These are phyloP conservation scores for Spizaetus ornatus DNA, from an alignment of 2,113 vertebrate species.

Conservation along the genomic window DNA sequence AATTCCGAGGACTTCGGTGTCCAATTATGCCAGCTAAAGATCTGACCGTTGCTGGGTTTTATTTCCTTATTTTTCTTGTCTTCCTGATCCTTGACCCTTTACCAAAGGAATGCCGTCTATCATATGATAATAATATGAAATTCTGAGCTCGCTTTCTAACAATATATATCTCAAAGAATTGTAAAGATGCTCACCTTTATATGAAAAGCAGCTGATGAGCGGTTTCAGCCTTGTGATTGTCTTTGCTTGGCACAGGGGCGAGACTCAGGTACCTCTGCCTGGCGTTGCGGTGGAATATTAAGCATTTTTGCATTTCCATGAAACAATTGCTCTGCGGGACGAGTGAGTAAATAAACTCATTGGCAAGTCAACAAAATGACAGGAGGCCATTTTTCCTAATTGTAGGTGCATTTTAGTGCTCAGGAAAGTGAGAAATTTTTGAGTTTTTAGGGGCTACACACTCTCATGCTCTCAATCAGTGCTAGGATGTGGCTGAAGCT, in stretches of 20 bases:
- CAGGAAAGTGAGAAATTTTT: not conserved
- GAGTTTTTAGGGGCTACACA: not conserved
- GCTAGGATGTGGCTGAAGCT: not conserved
- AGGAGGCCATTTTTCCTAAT: not conserved
- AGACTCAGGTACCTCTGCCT: not conserved
- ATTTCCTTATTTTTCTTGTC: conserved; percentile 65
- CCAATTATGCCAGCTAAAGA: conserved; percentile 51
- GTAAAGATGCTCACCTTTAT: not conserved
- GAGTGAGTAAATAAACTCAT: not conserved
- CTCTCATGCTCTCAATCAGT: not conserved
- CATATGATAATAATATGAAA: conserved; percentile 53
- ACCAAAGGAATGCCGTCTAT: not conserved
- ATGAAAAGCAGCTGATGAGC: not conserved
- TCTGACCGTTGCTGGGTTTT: conserved; percentile 15
- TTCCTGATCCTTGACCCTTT: conserved; percentile 41
- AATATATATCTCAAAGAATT: not conserved
- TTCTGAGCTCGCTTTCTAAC: not conserved
- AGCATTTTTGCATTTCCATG: not conserved
- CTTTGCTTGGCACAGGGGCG: not conserved
- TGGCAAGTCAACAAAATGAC: not conserved
- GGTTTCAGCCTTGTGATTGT: not conserved
- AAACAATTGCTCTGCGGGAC: not conserved
- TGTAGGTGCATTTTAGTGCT: not conserved
- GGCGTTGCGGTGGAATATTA: not conserved
- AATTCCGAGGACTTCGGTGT: not conserved